phyloP scores from a whole-genome alignment of 37 sponge, comb jelly and placozoan genomes.

The Petrosia ficiformis region DNA sequence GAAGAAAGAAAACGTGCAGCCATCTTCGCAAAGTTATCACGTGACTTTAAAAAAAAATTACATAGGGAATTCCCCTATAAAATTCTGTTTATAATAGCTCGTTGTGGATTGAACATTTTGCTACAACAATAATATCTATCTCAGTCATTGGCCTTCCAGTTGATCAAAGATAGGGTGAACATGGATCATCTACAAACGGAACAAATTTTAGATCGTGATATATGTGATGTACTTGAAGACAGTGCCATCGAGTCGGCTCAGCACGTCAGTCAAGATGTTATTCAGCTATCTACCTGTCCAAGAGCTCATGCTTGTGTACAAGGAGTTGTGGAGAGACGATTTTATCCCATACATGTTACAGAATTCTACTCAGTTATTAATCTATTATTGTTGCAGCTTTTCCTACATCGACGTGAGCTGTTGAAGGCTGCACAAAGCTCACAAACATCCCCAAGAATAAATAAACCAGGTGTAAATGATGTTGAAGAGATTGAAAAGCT shows the following conservation, averaged over 20 bases:
- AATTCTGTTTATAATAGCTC: background rate
- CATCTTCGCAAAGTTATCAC: no score
- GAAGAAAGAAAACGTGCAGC: no score
- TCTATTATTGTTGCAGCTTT: conserved; percentile 21
- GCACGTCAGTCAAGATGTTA: background rate
- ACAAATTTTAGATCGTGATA: background rate
- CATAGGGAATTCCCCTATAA: background rate
- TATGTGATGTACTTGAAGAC: background rate
- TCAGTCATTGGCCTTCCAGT: background rate
- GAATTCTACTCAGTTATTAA: conserved; percentile 7
- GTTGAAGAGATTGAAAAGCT: background rate
- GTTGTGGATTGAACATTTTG: background rate
- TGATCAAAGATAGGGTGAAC: background rate
- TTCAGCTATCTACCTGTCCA: background rate
- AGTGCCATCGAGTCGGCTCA: background rate
- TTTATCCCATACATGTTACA: background rate
- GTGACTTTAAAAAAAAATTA: no score
- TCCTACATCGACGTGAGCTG: conserved; percentile 20
- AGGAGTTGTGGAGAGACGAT: background rate
- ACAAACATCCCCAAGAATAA: no score
- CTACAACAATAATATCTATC: background rate
- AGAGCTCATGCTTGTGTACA: background rate
- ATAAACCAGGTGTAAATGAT: background rate
- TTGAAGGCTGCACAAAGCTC: no score
- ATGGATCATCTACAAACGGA: background rate